These are phyloP conservation scores for Diplosoma virens DNA, from an alignment of 23 tunicate genomes.

Conservation along the genomic window DNA sequence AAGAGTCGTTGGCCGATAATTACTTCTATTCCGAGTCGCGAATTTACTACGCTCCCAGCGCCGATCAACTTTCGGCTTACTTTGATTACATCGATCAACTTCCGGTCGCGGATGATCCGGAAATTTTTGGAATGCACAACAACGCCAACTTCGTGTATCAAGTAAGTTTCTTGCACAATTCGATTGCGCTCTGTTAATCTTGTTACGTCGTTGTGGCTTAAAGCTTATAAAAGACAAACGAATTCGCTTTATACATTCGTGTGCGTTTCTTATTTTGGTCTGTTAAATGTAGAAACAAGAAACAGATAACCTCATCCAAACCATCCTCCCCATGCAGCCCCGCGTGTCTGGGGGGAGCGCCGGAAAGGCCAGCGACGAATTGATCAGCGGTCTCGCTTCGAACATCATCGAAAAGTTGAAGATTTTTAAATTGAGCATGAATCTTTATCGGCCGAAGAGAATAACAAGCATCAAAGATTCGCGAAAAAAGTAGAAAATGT, in stretches of 20 bases:
- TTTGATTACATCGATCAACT: conserved; percentile 66
- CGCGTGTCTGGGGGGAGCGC: conserved; percentile 68
- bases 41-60: conserved; percentile 82
- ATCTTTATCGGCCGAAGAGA: conserved; percentile 43
- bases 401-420: conserved; percentile 77
- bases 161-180: conserved; percentile 8
- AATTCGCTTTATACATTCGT: background rate
- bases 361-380: conserved; percentile 78
- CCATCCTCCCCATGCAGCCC: conserved; percentile 85
- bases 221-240: background rate
- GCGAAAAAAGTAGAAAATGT: no score
- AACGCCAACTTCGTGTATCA: conserved; percentile 84
- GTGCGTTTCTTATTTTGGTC: no score
- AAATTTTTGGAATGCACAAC: conserved; percentile 93
- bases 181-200: background rate
- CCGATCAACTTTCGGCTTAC: conserved; percentile 54
- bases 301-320: conserved; percentile 48
- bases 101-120: conserved; percentile 79
- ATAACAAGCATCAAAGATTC: no score
- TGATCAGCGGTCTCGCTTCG: conserved; percentile 67
- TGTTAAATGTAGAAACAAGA: conserved; percentile 61
- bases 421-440: conserved; percentile 55
- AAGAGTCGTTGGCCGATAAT: conserved; percentile 38
- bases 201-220: background rate
- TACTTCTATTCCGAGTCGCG: conserved; percentile 83